These are phyloP conservation scores for Apistogramma diplotaenia DNA, from an alignment of 2,113 vertebrate species.

Conservation along the genomic window DNA sequence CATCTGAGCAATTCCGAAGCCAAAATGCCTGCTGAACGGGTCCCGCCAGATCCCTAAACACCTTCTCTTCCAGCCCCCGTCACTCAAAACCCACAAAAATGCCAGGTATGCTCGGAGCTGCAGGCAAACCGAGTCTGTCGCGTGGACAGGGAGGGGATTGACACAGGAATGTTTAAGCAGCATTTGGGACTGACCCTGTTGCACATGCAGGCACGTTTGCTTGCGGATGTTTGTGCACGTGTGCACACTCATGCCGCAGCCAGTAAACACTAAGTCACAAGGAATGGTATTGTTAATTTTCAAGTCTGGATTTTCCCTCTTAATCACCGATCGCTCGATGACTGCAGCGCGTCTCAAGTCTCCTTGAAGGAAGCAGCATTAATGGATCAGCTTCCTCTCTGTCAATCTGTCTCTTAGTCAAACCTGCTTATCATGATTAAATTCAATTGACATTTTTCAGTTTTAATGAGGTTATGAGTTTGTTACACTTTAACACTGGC, in stretches of 20 bases:
- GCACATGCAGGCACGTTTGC: not conserved
- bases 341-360: slow-evolving; percentile 42
- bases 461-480: not conserved
- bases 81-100: slow-evolving; percentile 30
- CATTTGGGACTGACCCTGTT: not conserved
- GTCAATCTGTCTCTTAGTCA: not conserved
- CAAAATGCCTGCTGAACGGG: slow-evolving; percentile 8
- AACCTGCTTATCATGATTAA: accelerated
- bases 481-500: not conserved
- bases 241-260: not conserved
- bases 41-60: slow-evolving; percentile 1
- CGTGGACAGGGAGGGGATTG: not conserved
- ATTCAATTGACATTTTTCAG: not conserved
- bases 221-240: not conserved
- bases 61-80: not conserved
- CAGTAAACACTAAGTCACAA: slow-evolving; percentile 46
- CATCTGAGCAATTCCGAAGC: not conserved
- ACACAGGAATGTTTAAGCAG: not conserved
- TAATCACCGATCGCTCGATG: slow-evolving; percentile 54
- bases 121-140: not conserved
- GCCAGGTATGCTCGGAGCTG: slow-evolving; percentile 38
- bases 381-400: not conserved
- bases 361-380: slow-evolving; percentile 3
- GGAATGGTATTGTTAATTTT: slow-evolving; percentile 48
- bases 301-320: slow-evolving; percentile 62